Percentiles rank a stretch among this genome's conserved stretches.
These are phyloP conservation scores for Schizopygopsis pylzovi DNA, from an alignment of 2,797 vertebrate genomes.

Conservation along the genomic window DNA sequence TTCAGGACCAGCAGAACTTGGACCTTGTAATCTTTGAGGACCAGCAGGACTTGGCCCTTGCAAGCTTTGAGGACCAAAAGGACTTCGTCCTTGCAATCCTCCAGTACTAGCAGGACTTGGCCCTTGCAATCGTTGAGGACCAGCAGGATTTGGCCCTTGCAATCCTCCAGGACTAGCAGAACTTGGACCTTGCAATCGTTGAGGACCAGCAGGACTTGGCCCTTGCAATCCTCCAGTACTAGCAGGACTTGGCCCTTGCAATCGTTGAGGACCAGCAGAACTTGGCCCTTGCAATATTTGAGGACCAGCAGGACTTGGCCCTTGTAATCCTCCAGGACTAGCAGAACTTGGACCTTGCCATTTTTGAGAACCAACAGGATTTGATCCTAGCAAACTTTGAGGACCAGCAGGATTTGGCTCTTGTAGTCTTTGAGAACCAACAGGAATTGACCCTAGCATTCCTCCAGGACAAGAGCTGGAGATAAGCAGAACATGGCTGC, in stretches of 20 bases:
- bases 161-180: rapidly evolving
- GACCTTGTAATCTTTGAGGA: conserved; percentile 71
- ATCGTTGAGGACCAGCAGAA: conserved; percentile 55
- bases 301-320: too few species aligned
- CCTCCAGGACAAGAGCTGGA: conserved; percentile 74
- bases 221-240: background rate
- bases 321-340: conserved; percentile 55
- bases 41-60: too few species aligned
- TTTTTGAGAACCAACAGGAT: conserved; percentile 31
- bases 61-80: too few species aligned
- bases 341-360: conserved; percentile 67
- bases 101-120: too few species aligned
- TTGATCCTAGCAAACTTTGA: conserved; percentile 51
- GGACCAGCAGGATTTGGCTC: too few species aligned
- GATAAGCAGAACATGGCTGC: conserved; percentile 92
- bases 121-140: background rate
- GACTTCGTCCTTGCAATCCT: too few species aligned
- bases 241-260: conserved; percentile 61
- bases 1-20: conserved; percentile 84
- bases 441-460: conserved; percentile 48
- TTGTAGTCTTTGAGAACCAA: too few species aligned
- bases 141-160: background rate
- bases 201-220: rapidly evolving
- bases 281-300: conserved; percentile 64
- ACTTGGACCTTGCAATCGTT: background rate